Conservation (phyloP, 2,888 invertebrate genomes). For the Spodoptera littoralis region DNA sequence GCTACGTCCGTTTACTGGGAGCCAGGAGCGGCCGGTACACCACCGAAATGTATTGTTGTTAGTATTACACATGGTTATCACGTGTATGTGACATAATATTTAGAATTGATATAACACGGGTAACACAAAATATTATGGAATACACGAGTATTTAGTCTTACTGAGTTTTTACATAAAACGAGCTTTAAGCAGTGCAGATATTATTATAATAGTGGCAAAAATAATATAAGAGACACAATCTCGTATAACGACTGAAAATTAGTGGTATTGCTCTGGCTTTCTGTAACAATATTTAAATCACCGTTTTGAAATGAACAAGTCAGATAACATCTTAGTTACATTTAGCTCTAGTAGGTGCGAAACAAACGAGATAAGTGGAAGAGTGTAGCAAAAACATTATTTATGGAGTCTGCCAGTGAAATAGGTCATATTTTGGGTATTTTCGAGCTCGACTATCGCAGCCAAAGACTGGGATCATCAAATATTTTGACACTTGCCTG, state of each 20-base stretch:
- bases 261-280: too few relatives aligned
- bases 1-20: slow-evolving; percentile 45
- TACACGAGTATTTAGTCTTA: too few relatives aligned
- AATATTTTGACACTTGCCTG: slow-evolving; percentile 73
- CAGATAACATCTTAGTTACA: not conserved
- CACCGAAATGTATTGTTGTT: slow-evolving; percentile 12
- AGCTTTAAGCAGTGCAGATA: too few relatives aligned
- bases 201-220: too few relatives aligned
- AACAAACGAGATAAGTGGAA: slow-evolving; percentile 14
- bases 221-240: too few relatives aligned
- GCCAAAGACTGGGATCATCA: slow-evolving; percentile 52
- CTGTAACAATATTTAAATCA: too few relatives aligned
- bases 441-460: slow-evolving; percentile 37
- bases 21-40: slow-evolving; percentile 7
- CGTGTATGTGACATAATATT: not conserved
- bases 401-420: slow-evolving; percentile 31
- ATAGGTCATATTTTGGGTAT: slow-evolving; percentile 22
- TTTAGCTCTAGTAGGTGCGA: not conserved
- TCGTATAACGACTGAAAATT: too few relatives aligned
- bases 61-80: slow-evolving; percentile 18
- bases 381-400: slow-evolving; percentile 34
- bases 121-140: not conserved
- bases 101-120: not conserved
- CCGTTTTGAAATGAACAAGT: too few relatives aligned
- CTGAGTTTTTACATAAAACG: too few relatives aligned